Percentiles rank a stretch among this genome's conserved stretches.
phyloP scores from a whole-genome alignment of 2,797 vertebrate species.

The Sus cebifrons region DNA sequence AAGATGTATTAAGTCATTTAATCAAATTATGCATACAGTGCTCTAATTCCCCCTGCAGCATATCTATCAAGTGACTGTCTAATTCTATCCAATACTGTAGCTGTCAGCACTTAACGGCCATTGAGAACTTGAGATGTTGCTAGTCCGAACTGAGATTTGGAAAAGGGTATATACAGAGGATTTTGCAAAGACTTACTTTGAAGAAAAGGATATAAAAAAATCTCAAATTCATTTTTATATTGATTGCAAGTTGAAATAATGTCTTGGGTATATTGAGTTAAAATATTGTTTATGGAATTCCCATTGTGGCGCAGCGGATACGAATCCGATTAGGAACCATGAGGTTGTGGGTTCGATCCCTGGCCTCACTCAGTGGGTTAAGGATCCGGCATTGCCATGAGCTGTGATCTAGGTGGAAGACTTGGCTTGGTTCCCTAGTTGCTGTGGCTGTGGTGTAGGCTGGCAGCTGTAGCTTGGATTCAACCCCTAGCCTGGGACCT shows the following conservation, averaged over 20 bases:
- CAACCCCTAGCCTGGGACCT: too few relatives aligned
- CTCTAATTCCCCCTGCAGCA: neutral
- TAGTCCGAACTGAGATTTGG: neutral
- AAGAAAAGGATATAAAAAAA: neutral
- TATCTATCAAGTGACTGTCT: neutral
- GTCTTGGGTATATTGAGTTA: constrained; percentile 17
- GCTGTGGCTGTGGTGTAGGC: too few relatives aligned
- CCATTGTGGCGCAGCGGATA: too few relatives aligned
- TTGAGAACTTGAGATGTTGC: constrained; percentile 1
- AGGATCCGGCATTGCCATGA: too few relatives aligned
- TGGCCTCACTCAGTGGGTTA: too few relatives aligned
- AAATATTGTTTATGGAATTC: neutral
- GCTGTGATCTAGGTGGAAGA: too few relatives aligned
- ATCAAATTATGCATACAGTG: neutral
- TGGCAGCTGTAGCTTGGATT: too few relatives aligned
- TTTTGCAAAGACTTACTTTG: constrained; percentile 26
- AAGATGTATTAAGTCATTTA: constrained; percentile 16
- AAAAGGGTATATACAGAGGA: neutral
- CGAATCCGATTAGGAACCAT: too few relatives aligned
- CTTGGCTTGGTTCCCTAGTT: too few relatives aligned
- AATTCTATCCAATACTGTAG: neutral
- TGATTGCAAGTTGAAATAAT: neutral
- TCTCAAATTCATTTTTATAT: constrained; percentile 16
- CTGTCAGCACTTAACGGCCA: neutral
- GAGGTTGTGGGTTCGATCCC: too few relatives aligned